These are phyloP conservation scores for Limenitis camilla DNA, from an alignment of 2,888 invertebrate genomes.

Conservation along the genomic window DNA sequence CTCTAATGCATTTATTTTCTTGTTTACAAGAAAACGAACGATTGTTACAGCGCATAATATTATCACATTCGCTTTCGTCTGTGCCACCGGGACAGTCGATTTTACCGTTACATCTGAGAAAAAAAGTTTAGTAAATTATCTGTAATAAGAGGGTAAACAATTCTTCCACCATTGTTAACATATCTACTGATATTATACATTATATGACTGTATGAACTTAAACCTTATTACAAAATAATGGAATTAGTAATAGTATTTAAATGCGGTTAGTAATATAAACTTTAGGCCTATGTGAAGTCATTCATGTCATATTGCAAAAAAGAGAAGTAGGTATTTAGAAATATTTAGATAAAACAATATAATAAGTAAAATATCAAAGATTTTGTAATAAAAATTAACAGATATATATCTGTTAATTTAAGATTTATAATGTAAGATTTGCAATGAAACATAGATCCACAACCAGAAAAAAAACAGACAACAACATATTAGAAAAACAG, in stretches of 20 bases:
- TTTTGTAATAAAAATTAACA: too few relatives aligned
- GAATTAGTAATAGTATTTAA: too few relatives aligned
- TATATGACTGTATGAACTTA: too few relatives aligned
- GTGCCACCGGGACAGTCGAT: conserved; percentile 82
- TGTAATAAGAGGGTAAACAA: background rate
- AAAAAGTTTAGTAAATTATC: background rate
- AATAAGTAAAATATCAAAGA: too few relatives aligned
- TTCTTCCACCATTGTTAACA: background rate
- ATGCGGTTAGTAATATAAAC: too few relatives aligned
- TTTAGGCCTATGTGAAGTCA: too few relatives aligned
- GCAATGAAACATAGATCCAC: background rate
- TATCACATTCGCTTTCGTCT: conserved; percentile 78
- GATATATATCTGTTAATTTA: too few relatives aligned
- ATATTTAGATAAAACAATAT: too few relatives aligned
- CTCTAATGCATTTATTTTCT: conserved; percentile 71
- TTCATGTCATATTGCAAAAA: too few relatives aligned
- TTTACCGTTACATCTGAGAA: conserved; percentile 76
- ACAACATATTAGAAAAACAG: background rate
- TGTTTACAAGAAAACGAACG: conserved; percentile 72
- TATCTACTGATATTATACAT: background rate
- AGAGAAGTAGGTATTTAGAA: too few relatives aligned
- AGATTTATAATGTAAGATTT: too few relatives aligned
- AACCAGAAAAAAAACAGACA: background rate
- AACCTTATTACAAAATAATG: too few relatives aligned
- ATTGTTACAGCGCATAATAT: conserved; percentile 31